These are phyloP conservation scores for Ferdinandea cuprea DNA, from an alignment of 2,888 invertebrate species.

Conservation along the genomic window DNA sequence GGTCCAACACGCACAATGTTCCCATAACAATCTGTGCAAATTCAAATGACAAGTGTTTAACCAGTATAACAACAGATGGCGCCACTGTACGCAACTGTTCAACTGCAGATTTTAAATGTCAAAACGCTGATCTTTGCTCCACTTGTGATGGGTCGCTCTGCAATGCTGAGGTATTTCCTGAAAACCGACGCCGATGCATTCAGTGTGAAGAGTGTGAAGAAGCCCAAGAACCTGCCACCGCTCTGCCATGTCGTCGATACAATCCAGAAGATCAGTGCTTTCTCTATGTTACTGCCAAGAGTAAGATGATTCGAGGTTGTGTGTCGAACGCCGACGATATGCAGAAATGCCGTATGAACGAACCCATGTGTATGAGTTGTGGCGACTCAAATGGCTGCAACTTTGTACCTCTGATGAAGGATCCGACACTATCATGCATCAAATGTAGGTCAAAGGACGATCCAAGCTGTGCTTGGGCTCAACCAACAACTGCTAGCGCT, in stretches of 20 bases:
- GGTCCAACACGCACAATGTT: slow-evolving; percentile 21
- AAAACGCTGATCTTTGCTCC: background rate
- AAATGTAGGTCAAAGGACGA: slow-evolving; percentile 69
- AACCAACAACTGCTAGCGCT: slow-evolving; percentile 23
- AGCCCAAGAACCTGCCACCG: slow-evolving; percentile 31
- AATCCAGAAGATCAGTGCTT: slow-evolving; percentile 68
- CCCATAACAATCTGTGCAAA: slow-evolving; percentile 49
- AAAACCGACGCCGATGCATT: slow-evolving; percentile 60
- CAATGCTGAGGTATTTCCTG: slow-evolving; percentile 69
- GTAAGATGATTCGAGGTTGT: slow-evolving; percentile 70
- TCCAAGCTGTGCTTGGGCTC: slow-evolving; percentile 69
- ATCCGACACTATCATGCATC: slow-evolving; percentile 70
- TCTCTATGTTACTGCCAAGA: slow-evolving; percentile 57
- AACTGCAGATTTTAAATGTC: background rate
- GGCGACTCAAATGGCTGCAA: slow-evolving; percentile 69
- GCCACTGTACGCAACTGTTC: slow-evolving; percentile 69
- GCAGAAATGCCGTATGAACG: slow-evolving; percentile 40
- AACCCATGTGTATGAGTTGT: slow-evolving; percentile 65
- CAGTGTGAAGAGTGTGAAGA: slow-evolving; percentile 70
- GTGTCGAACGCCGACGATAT: slow-evolving; percentile 43
- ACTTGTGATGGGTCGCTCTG: slow-evolving; percentile 47
- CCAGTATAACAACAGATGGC: slow-evolving; percentile 53
- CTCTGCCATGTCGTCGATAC: slow-evolving; percentile 57
- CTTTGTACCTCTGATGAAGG: slow-evolving; percentile 44
- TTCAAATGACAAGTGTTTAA: slow-evolving; percentile 58